Conservation (phyloP, 1,140 invertebrate species). For the Goniozus legneri region DNA sequence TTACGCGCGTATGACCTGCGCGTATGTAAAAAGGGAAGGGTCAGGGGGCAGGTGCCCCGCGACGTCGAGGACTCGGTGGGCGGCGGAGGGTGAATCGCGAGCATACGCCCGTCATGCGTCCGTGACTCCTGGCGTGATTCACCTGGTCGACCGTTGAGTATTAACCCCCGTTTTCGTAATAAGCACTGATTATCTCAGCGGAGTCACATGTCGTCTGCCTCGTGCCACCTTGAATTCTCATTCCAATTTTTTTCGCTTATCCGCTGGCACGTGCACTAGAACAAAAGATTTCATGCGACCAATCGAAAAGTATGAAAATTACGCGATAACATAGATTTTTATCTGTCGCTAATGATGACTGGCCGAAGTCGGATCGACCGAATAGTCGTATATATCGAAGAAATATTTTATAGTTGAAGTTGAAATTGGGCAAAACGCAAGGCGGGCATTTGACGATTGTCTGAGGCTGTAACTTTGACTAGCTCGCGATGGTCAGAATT, state of each 20-base stretch:
- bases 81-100: constrained; percentile 40
- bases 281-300: too few species aligned
- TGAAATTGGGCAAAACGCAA: too few species aligned
- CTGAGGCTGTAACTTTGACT: constrained; percentile 48
- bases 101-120: constrained; percentile 44
- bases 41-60: background rate
- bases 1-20: constrained; percentile 12
- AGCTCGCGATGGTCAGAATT: constrained; percentile 36
- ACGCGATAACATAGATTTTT: too few species aligned
- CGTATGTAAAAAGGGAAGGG: constrained; percentile 8
- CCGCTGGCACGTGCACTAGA: background rate
- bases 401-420: too few species aligned
- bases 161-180: constrained; percentile 36
- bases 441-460: constrained; percentile 43
- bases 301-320: too few species aligned
- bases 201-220: constrained; percentile 15
- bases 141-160: constrained; percentile 51
- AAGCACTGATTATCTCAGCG: constrained; percentile 34
- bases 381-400: too few species aligned
- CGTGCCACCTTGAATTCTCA: constrained; percentile 12
- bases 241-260: background rate
- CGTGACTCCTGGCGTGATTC: constrained; percentile 52
- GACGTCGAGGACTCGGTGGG: constrained; percentile 1
- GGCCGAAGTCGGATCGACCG: too few species aligned
- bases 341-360: too few species aligned